phyloP scores from a whole-genome alignment of 2,113 vertebrate genomes.

The Mola mola region DNA sequence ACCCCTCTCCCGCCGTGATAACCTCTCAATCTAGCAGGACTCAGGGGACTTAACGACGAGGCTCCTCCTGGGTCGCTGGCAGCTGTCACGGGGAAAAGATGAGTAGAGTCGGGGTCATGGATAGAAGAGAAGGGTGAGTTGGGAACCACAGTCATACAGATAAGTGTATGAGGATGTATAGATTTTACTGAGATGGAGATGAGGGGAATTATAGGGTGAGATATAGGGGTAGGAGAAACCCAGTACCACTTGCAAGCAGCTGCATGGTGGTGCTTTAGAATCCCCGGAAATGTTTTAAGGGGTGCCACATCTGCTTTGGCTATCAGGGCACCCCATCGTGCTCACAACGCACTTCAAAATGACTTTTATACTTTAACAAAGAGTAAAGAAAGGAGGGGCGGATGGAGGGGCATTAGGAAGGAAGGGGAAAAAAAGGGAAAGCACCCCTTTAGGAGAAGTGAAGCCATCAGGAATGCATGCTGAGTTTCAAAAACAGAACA shows the following conservation, averaged over 20 bases:
- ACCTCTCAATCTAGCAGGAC: slow-evolving; percentile 51
- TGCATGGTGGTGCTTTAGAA: slow-evolving; percentile 55
- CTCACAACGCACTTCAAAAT: slow-evolving; percentile 22
- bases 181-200: neutral
- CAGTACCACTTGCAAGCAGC: slow-evolving; percentile 50
- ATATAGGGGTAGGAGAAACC: slow-evolving; percentile 23
- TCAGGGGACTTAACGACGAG: slow-evolving; percentile 24
- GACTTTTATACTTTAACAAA: slow-evolving; percentile 14
- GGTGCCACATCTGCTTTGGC: slow-evolving; percentile 73
- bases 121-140: slow-evolving; percentile 5
- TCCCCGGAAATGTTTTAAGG: slow-evolving; percentile 45
- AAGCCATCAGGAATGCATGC: slow-evolving; percentile 60
- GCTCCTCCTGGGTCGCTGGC: slow-evolving; percentile 3
- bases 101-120: slow-evolving; percentile 9
- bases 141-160: neutral
- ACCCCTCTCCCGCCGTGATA: slow-evolving; percentile 13
- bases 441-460: slow-evolving; percentile 27
- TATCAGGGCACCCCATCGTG: slow-evolving; percentile 46
- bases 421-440: slow-evolving; percentile 20
- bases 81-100: slow-evolving; percentile 18
- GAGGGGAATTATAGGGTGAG: slow-evolving; percentile 5
- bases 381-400: slow-evolving; percentile 5
- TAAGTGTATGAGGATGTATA: slow-evolving; percentile 9
- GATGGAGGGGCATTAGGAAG: slow-evolving; percentile 2
- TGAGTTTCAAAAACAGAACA: slow-evolving; percentile 51